phyloP scores from a whole-genome alignment of 2,797 vertebrate genomes.

The Poeciliopsis presidionis region DNA sequence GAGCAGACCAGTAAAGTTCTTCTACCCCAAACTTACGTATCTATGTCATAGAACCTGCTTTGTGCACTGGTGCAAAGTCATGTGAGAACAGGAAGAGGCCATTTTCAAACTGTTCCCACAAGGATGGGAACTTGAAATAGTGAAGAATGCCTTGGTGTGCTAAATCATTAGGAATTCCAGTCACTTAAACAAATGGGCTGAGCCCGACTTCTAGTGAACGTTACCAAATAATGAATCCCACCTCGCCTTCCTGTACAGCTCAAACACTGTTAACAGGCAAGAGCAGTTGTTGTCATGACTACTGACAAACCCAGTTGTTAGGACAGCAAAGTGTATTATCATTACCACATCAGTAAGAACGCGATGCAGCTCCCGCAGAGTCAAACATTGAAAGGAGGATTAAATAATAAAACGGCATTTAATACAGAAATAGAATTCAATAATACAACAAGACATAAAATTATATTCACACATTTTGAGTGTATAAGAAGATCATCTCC shows the following conservation, averaged over 20 bases:
- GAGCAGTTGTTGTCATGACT: background rate
- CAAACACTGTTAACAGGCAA: background rate
- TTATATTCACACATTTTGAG: too few species aligned
- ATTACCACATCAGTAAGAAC: too few species aligned
- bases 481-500: too few species aligned
- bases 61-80: background rate
- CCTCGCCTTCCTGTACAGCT: background rate
- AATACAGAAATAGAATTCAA: too few species aligned
- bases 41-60: background rate
- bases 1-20: background rate
- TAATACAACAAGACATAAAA: too few species aligned
- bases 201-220: background rate
- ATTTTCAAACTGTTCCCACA: background rate
- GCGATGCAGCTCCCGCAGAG: too few species aligned
- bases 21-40: background rate
- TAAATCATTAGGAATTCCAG: background rate
- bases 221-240: background rate
- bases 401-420: too few species aligned
- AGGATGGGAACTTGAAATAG: background rate
- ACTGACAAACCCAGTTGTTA: too few species aligned
- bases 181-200: background rate
- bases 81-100: background rate
- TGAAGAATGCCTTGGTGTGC: background rate
- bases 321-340: too few species aligned
- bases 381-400: too few species aligned